These are phyloP conservation scores for Zoanthus gigantus DNA, from an alignment of 92 coral and sea anemone genomes.

Conservation along the genomic window DNA sequence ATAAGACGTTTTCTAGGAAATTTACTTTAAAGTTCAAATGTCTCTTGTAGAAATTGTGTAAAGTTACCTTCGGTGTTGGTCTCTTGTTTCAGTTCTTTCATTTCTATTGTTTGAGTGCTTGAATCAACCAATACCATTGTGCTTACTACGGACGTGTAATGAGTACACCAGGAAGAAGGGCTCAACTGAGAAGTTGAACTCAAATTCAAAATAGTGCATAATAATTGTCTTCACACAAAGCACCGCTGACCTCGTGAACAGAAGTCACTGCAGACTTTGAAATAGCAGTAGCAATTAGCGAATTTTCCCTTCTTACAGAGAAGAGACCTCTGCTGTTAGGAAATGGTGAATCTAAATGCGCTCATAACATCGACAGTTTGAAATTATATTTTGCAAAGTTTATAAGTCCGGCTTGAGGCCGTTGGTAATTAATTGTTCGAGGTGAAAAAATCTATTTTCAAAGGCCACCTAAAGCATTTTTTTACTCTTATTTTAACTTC, in stretches of 20 bases:
- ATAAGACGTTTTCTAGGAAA: background rate
- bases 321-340: too few species aligned
- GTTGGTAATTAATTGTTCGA: too few species aligned
- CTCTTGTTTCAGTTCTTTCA: constrained; percentile 26
- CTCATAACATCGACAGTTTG: too few species aligned
- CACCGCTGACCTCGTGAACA: constrained; percentile 29
- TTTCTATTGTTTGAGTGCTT: background rate
- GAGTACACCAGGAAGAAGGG: background rate
- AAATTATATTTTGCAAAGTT: too few species aligned
- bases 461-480: too few species aligned
- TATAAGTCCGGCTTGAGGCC: background rate
- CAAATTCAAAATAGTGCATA: background rate
- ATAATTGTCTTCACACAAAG: background rate
- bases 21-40: background rate
- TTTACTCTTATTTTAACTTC: too few species aligned
- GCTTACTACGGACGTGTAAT: background rate
- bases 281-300: background rate
- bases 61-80: constrained; percentile 15
- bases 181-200: constrained; percentile 18
- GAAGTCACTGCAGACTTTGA: constrained; percentile 5
- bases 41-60: background rate
- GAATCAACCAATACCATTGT: constrained; percentile 17
- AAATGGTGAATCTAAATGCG: too few species aligned
- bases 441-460: too few species aligned
- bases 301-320: too few species aligned